Percentiles rank a stretch among this genome's conserved stretches.
Evolutionary conservation across 2,888 invertebrate species (phyloP).

Genomic region (Leptopterna dolabrata): DNA sequence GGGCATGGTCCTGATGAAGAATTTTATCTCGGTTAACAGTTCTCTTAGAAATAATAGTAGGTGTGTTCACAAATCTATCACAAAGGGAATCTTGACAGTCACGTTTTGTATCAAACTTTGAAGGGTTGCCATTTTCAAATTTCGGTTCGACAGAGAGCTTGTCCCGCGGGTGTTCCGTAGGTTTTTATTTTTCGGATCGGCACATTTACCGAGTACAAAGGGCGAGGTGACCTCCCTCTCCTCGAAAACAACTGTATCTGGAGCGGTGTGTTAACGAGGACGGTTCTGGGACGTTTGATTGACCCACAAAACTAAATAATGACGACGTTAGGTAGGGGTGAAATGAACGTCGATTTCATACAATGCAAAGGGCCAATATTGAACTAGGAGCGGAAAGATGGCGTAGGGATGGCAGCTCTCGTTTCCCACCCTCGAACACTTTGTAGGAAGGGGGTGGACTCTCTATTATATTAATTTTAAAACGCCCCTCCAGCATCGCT

Average conservation of each 20-base stretch:
- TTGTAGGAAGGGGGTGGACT: background rate
- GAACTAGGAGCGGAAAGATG: conserved; percentile 18
- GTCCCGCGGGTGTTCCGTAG: background rate
- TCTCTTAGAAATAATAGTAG: background rate
- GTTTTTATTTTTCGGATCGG: background rate
- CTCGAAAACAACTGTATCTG: background rate
- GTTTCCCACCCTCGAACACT: background rate
- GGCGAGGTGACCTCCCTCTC: background rate
- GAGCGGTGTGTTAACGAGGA: conserved; percentile 1
- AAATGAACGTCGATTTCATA: background rate
- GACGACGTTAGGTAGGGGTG: background rate
- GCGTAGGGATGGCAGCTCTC: conserved; percentile 31
- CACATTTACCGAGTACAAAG: background rate
- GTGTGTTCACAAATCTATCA: background rate
- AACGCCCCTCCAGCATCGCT: background rate
- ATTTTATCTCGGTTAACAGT: too few species aligned
- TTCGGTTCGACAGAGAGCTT: background rate
- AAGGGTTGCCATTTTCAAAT: background rate
- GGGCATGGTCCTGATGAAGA: too few species aligned
- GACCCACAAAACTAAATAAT: conserved; percentile 25
- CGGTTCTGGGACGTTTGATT: background rate
- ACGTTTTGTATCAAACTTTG: background rate
- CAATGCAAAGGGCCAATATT: conserved; percentile 13
- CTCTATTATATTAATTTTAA: background rate
- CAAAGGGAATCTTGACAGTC: background rate